A percentile compares a stretch with the other conserved stretches of the same genome.
Conservation (phyloP, 2,113 vertebrate genomes). For the Hippolais icterina region DNA sequence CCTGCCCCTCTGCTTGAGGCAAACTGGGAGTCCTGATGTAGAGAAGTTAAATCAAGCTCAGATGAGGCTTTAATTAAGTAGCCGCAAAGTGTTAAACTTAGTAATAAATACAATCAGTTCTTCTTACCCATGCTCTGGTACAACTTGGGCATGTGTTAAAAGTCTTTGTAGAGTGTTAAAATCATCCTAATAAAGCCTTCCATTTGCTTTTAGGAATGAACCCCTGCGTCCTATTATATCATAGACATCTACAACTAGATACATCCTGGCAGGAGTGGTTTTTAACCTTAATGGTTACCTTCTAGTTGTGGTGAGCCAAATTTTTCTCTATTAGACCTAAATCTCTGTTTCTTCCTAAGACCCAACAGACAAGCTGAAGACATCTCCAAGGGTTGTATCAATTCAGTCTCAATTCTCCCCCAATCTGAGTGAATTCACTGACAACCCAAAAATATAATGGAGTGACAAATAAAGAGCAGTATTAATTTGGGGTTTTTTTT, state of each 20-base stretch:
- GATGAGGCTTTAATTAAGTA: rapidly evolving
- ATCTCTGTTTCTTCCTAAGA: not conserved
- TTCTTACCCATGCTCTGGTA: not conserved
- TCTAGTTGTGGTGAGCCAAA: not conserved
- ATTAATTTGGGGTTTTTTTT: not conserved
- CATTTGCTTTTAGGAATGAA: not conserved
- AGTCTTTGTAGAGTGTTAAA: not conserved
- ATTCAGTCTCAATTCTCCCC: not conserved
- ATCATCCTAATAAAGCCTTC: not conserved
- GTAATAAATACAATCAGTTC: not conserved
- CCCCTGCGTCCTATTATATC: rapidly evolving
- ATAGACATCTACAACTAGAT: not conserved
- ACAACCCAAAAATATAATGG: not conserved
- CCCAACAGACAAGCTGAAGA: not conserved
- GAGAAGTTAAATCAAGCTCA: not conserved
- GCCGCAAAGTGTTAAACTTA: not conserved
- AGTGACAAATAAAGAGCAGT: not conserved
- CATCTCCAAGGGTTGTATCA: not conserved
- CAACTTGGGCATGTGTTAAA: rapidly evolving
- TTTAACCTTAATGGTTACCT: not conserved
- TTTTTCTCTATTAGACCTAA: rapidly evolving
- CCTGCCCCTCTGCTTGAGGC: not conserved
- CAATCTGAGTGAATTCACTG: not conserved
- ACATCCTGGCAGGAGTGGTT: not conserved
- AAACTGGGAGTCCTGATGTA: not conserved